These are phyloP conservation scores for Callaeas wilsoni DNA, from an alignment of 2,113 vertebrate species.

Conservation along the genomic window DNA sequence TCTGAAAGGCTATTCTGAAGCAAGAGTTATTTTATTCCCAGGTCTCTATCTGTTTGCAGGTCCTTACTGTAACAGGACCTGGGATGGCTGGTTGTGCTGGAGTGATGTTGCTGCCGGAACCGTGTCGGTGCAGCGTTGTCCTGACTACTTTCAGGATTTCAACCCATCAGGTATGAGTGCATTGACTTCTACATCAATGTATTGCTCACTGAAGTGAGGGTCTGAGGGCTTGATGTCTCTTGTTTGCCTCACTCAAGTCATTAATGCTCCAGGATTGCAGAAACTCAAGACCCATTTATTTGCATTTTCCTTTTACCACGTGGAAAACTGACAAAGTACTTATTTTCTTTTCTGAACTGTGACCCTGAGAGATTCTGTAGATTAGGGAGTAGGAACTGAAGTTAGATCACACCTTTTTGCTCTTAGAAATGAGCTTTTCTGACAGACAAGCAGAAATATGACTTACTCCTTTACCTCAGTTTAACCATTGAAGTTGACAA, in stretches of 20 bases:
- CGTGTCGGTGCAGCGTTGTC: slow-evolving; percentile 84
- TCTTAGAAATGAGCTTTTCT: not conserved
- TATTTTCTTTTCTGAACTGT: not conserved
- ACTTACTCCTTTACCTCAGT: not conserved
- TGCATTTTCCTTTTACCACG: not conserved
- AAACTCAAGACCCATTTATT: not conserved
- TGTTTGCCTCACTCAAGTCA: not conserved
- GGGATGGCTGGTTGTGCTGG: slow-evolving; percentile 99
- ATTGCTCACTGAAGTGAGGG: not conserved
- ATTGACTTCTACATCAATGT: not conserved
- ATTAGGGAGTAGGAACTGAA: not conserved
- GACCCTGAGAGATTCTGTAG: not conserved
- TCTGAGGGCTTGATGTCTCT: not conserved
- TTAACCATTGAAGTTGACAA: not conserved
- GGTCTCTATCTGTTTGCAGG: slow-evolving; percentile 55
- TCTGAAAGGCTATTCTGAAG: not conserved
- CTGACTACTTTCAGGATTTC: slow-evolving; percentile 96
- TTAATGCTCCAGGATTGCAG: not conserved
- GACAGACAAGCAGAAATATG: not conserved
- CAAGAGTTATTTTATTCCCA: not conserved
- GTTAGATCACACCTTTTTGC: not conserved
- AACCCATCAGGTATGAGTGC: slow-evolving; percentile 85
- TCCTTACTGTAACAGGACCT: slow-evolving; percentile 87
- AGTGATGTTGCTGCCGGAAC: slow-evolving; percentile 82
- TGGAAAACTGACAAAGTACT: not conserved